Evolutionary conservation across 2,797 vertebrate genomes (phyloP).

Genomic region (Chrysocyon brachyurus): DNA sequence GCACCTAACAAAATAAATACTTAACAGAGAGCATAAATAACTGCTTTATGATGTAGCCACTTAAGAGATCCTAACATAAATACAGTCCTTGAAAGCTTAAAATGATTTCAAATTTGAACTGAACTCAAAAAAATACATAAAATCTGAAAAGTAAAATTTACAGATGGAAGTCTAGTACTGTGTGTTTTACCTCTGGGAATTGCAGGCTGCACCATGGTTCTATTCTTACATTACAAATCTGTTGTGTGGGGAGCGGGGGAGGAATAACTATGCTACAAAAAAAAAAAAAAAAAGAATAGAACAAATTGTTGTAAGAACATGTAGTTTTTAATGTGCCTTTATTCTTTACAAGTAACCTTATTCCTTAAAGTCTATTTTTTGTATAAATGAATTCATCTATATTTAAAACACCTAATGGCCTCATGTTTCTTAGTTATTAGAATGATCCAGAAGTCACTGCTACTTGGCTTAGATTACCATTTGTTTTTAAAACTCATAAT

Average conservation of each 20-base stretch:
- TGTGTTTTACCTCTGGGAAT: constrained; percentile 89
- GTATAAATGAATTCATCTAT: constrained; percentile 41
- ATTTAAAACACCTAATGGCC: constrained; percentile 68
- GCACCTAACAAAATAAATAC: constrained; percentile 44
- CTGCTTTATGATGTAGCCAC: not conserved
- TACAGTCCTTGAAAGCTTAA: constrained; percentile 79
- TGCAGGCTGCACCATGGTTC: constrained; percentile 89
- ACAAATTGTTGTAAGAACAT: constrained; percentile 89
- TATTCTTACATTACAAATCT: constrained; percentile 91
- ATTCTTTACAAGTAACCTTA: constrained; percentile 81
- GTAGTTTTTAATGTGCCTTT: constrained; percentile 85
- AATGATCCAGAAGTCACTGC: constrained; percentile 68
- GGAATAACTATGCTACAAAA: constrained; percentile 82
- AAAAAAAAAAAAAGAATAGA: constrained; percentile 79
- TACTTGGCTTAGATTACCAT: constrained; percentile 69
- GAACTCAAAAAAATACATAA: constrained; percentile 85
- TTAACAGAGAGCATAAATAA: constrained; percentile 67
- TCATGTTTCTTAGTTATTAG: constrained; percentile 55
- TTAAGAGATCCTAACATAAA: constrained; percentile 81
- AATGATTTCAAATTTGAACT: constrained; percentile 84
- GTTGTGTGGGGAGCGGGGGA: constrained; percentile 89
- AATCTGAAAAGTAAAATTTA: constrained; percentile 86
- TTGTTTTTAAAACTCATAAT: constrained; percentile 63
- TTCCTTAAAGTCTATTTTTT: constrained; percentile 58
- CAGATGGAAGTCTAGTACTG: constrained; percentile 90